Conservation (phyloP, 2,888 invertebrate genomes). For the Stenotaenia linearis region DNA sequence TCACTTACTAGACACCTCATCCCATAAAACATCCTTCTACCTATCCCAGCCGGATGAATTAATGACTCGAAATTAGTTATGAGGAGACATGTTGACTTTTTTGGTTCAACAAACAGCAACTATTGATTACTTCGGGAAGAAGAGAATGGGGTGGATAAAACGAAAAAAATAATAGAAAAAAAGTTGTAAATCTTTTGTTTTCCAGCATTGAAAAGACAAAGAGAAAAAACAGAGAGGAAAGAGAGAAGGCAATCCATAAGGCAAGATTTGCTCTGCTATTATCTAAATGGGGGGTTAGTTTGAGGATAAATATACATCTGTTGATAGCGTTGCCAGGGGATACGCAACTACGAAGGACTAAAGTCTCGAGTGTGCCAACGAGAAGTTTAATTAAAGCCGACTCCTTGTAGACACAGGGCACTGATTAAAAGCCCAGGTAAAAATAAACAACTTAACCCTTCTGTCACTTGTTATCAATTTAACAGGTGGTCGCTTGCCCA, state of each 20-base stretch:
- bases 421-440: neutral
- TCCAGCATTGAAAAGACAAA: neutral
- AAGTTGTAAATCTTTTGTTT: slow-evolving; percentile 13
- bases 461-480: neutral
- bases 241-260: neutral
- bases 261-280: slow-evolving; percentile 2
- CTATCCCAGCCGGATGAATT: neutral
- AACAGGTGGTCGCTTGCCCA: no score
- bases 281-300: slow-evolving; percentile 10
- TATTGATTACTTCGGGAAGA: neutral
- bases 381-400: slow-evolving; percentile 17
- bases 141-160: neutral
- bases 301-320: slow-evolving; percentile 21
- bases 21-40: no score
- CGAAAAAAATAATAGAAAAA: neutral
- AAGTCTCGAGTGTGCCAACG: slow-evolving; percentile 2
- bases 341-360: slow-evolving; percentile 22
- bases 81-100: neutral
- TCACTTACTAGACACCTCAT: no score
- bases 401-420: neutral
- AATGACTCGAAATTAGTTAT: neutral
- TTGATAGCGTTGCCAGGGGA: slow-evolving; percentile 12
- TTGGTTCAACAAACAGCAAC: neutral
- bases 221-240: no score
- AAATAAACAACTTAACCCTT: slow-evolving; percentile 3